Evolutionary conservation across 2,888 invertebrate genomes (phyloP).

Genomic region (Eulithis testata): DNA sequence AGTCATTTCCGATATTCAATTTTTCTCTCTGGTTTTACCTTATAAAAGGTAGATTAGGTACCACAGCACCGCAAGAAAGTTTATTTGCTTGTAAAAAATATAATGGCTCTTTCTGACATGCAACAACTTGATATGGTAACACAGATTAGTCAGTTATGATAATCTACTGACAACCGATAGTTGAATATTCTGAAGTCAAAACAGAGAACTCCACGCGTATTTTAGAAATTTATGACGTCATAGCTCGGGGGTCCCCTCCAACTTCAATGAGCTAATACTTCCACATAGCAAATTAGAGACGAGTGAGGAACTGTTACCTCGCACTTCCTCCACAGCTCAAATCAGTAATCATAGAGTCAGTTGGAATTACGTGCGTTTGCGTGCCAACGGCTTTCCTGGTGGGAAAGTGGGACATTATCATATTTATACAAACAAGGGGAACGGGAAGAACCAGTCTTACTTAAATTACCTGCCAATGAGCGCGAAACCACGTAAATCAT

Average conservation of each 20-base stretch:
- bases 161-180: too few species aligned
- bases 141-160: too few species aligned
- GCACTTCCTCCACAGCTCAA: conserved; percentile 46
- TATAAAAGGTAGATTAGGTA: too few species aligned
- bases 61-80: too few species aligned
- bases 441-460: conserved; percentile 39
- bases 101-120: too few species aligned
- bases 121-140: too few species aligned
- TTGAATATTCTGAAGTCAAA: too few species aligned
- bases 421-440: conserved; percentile 65
- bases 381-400: conserved; percentile 71
- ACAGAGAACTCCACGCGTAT: too few species aligned
- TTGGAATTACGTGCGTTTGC: conserved; percentile 53
- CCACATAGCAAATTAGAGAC: conserved; percentile 2
- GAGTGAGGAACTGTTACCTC: conserved; percentile 17
- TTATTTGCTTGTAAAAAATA: too few species aligned
- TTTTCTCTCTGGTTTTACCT: too few species aligned
- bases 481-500: conserved; percentile 22
- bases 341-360: conserved; percentile 60
- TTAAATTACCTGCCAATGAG: conserved; percentile 31
- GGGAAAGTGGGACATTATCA: conserved; percentile 72
- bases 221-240: too few species aligned
- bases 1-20: too few species aligned
- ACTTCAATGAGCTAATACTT: background rate
- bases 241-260: background rate